phyloP scores from a whole-genome alignment of 2,113 vertebrate species.

The Motacilla alba region DNA sequence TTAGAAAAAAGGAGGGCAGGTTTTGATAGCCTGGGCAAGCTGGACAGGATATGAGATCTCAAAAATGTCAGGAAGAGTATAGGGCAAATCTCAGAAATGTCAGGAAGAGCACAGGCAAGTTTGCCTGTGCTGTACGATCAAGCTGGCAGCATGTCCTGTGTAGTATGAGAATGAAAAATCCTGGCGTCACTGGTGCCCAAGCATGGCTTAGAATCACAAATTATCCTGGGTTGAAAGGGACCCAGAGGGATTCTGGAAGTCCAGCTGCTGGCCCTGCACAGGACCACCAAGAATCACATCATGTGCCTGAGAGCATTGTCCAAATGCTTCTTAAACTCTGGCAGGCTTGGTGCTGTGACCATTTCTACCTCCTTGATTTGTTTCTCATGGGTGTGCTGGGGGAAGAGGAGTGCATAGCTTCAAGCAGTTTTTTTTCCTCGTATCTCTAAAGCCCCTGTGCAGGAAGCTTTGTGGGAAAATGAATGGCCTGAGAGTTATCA shows the following conservation, averaged over 20 bases:
- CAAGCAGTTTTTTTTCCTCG: background rate
- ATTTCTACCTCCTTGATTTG: background rate
- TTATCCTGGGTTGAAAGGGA: background rate
- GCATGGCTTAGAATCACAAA: background rate
- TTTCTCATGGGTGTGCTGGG: background rate
- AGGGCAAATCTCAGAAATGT: background rate
- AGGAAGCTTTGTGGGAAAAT: background rate
- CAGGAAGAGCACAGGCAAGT: background rate
- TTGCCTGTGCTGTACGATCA: background rate
- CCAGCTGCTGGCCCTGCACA: background rate
- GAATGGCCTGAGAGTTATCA: background rate
- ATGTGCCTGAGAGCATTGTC: background rate
- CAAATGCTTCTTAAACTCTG: background rate
- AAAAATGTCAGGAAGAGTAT: background rate
- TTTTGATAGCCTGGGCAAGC: background rate
- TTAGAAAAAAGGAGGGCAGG: background rate
- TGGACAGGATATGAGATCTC: background rate
- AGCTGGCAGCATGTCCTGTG: background rate
- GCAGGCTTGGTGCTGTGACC: background rate
- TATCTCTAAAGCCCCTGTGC: background rate
- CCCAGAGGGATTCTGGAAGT: background rate
- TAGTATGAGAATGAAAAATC: background rate
- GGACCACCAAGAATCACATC: background rate
- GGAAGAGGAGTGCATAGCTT: background rate
- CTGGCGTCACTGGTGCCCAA: background rate